phyloP scores from a whole-genome alignment of 2,888 invertebrate genomes.

The Crepidodera aurea region DNA sequence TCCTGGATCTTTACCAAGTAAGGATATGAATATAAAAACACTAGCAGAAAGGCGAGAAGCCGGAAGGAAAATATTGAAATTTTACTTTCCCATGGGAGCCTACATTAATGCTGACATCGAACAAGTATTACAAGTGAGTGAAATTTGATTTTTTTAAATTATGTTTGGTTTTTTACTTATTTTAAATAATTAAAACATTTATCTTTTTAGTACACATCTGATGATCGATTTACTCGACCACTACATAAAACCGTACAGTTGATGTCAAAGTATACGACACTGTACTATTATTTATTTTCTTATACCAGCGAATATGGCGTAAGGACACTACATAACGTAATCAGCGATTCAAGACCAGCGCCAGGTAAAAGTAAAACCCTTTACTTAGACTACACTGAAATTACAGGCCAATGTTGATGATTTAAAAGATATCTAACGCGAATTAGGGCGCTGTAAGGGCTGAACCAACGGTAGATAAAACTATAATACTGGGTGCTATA shows the following conservation, averaged over 20 bases:
- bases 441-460: too few species aligned
- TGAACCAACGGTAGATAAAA: too few species aligned
- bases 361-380: too few species aligned
- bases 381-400: too few species aligned
- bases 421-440: too few species aligned
- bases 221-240: conserved; percentile 36
- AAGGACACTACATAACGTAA: conserved; percentile 12
- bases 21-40: conserved; percentile 34
- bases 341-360: background rate
- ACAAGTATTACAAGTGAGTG: conserved; percentile 38
- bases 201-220: conserved; percentile 28
- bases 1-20: conserved; percentile 35
- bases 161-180: background rate
- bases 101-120: conserved; percentile 27
- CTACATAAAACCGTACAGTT: conserved; percentile 36
- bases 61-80: conserved; percentile 29
- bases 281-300: conserved; percentile 39
- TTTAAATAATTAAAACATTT: too few species aligned
- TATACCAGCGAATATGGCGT: conserved; percentile 32
- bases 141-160: background rate
- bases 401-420: too few species aligned
- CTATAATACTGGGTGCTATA: too few species aligned
- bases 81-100: conserved; percentile 29
- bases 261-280: conserved; percentile 32
- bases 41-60: conserved; percentile 25